Percentiles rank a stretch among this genome's conserved stretches.
These are phyloP conservation scores for Lanius collurio DNA, from an alignment of 2,113 vertebrate genomes.

Conservation along the genomic window DNA sequence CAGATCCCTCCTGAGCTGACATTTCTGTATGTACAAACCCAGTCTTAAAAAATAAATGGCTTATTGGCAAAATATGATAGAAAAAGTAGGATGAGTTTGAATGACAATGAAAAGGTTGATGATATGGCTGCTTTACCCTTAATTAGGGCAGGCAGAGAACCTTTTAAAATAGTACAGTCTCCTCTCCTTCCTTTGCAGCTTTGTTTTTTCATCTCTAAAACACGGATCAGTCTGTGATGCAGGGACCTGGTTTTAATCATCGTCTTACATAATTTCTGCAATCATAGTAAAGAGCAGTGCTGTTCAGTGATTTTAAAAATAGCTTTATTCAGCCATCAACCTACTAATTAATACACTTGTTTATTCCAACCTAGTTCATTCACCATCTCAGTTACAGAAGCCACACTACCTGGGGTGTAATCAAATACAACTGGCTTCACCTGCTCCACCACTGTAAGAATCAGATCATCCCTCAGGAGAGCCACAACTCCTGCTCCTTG, in stretches of 20 bases:
- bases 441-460: background rate
- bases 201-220: background rate
- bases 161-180: background rate
- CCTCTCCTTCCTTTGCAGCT: background rate
- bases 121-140: background rate
- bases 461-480: background rate
- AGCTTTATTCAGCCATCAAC: slow-evolving; percentile 6
- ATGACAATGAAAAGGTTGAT: background rate
- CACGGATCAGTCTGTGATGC: background rate
- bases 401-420: background rate
- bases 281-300: slow-evolving; percentile 26
- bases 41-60: background rate
- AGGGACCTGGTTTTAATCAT: slow-evolving; percentile 30
- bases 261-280: background rate
- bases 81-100: background rate
- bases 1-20: background rate
- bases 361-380: background rate
- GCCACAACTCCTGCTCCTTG: background rate
- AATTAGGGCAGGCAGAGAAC: background rate
- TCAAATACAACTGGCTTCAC: background rate
- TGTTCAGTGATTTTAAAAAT: slow-evolving; percentile 29
- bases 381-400: background rate
- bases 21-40: background rate
- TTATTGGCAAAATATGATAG: background rate
- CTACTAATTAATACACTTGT: background rate